Evolutionary conservation across 2,113 vertebrate genomes (phyloP).

Genomic region (Balaeniceps rex): DNA sequence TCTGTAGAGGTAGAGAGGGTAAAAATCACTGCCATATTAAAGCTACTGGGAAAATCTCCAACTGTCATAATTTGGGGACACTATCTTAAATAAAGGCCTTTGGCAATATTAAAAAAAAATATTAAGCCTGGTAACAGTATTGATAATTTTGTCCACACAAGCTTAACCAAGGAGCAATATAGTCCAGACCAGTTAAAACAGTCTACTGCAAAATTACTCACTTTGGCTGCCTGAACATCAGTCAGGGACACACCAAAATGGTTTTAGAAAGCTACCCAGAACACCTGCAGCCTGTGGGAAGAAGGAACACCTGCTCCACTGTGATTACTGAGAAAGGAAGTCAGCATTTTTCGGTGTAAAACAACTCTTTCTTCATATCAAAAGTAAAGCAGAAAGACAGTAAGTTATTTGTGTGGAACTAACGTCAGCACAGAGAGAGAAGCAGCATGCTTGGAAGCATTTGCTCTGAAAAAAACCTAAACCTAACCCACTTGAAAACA

Average conservation of each 20-base stretch:
- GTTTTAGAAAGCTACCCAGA: not conserved
- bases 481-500: not conserved
- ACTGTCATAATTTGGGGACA: not conserved
- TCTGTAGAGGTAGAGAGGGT: not conserved
- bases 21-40: not conserved
- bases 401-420: not conserved
- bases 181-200: not conserved
- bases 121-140: not conserved
- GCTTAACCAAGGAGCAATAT: not conserved
- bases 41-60: not conserved
- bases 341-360: not conserved
- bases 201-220: not conserved
- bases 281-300: conserved; percentile 27
- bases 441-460: not conserved
- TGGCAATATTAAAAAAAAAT: not conserved
- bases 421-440: not conserved
- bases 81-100: not conserved
- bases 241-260: not conserved
- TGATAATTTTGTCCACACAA: not conserved
- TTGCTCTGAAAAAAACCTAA: not conserved
- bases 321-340: not conserved
- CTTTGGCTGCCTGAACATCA: not conserved
- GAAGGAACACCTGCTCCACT: not conserved
- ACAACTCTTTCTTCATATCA: conserved; percentile 2
- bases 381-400: conserved; percentile 28